Base-by-base conservation (phyloP, 2,888 invertebrate genomes). In the Ochropacha duplaris region DNA sequence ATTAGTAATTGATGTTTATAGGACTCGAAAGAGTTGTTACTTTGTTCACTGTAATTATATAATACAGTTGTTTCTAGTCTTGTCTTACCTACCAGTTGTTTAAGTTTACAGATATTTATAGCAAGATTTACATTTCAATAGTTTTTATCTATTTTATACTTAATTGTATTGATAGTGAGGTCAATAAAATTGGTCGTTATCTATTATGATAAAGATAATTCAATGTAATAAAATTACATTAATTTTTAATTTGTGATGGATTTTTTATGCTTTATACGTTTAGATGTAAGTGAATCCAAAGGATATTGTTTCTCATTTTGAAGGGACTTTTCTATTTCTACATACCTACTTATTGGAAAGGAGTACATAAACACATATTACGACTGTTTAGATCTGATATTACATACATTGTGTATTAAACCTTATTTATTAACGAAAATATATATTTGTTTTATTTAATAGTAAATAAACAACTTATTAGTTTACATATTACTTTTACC, bases 91-190 rank as follows among this genome's bases (percentile, higher is more conserved):
- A n/a, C n/a, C n/a, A 19, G 44, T 44, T 44, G 44, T 44, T 44
- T 44, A 44, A 19, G 44, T 44, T 44, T 44, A 19, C 44, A 22
- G 39, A 16, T 54, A 52, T n/a, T 14, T 50, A 66, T 6, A 63
- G 62, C 58, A 62, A 61, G 62, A 56, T 49, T 60, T 60, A 54
- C 57, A 51, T 66, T 63, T 24, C 26, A 28, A 51, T 60, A 61
- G 60, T 55, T 60, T 62, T 65, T 60, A 60, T 68, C 60, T 69
- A 73, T 74, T 74, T 76, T 74, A 57, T 74, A 71, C 58, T 61
- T 72, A 60, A 62, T 61, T 69, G 54, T 64, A 64, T 67, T 63
- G 65, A 66, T 68, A 69, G 66, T 58, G 64, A 68, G 55, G 50
- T 69, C 66, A 68, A 69, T 72, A 36, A 69, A 69, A 70, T 71